phyloP scores from a whole-genome alignment of 2,113 vertebrate species.

The Theristicus caerulescens region DNA sequence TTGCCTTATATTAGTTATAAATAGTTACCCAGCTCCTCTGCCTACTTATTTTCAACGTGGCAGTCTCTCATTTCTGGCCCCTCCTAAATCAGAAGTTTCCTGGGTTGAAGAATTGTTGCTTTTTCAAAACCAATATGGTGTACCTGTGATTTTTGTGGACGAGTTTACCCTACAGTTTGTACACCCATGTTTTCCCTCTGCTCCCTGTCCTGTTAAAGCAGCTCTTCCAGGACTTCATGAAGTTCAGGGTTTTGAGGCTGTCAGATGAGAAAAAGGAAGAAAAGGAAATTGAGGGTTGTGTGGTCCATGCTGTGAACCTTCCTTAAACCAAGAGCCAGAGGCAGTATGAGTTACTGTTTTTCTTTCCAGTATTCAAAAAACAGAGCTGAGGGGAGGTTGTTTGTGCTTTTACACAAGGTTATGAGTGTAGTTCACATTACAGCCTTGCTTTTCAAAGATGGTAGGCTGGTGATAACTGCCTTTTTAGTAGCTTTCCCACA shows the following conservation, averaged over 20 bases:
- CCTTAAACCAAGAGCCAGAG: neutral
- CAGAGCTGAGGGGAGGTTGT: neutral
- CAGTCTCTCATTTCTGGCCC: neutral
- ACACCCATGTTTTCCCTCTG: neutral
- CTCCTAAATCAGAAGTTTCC: neutral
- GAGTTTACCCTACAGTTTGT: neutral
- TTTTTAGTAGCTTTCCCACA: neutral
- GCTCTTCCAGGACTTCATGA: neutral
- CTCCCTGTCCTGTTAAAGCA: neutral
- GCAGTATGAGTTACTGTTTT: neutral
- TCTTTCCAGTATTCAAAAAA: neutral
- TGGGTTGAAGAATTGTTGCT: neutral
- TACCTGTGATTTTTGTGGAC: neutral
- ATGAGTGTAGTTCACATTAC: neutral
- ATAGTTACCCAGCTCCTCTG: neutral
- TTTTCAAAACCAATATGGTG: neutral
- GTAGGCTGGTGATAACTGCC: neutral
- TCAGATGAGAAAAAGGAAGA: neutral
- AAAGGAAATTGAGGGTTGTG: neutral
- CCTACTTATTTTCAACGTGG: neutral
- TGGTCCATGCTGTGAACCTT: neutral
- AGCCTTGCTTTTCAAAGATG: neutral
- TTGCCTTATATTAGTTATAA: constrained; percentile 9
- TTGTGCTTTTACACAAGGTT: neutral
- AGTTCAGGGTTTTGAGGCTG: neutral